Conservation (phyloP, 2,888 invertebrate genomes). For the Anodontia alba region DNA sequence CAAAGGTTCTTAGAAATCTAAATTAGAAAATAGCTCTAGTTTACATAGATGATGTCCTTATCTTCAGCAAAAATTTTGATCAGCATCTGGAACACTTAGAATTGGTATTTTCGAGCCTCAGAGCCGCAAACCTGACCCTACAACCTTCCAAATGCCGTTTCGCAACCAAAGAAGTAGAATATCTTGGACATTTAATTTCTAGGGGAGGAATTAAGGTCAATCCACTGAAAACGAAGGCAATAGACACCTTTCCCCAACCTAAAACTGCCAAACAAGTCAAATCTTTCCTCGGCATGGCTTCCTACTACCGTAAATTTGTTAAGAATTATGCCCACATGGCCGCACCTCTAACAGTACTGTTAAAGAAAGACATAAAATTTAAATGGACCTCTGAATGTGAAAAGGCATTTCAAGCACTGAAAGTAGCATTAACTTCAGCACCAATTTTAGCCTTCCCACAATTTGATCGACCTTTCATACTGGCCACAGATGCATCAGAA, state of each 20-base stretch:
- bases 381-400: slow-evolving; percentile 41
- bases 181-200: slow-evolving; percentile 47
- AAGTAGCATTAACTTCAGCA: slow-evolving; percentile 20
- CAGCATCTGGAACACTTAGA: slow-evolving; percentile 38
- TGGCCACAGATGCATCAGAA: slow-evolving; percentile 43
- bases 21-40: slow-evolving; percentile 48
- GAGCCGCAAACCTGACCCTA: slow-evolving; percentile 38
- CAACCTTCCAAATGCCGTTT: slow-evolving; percentile 55
- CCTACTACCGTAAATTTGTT: slow-evolving; percentile 44
- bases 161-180: slow-evolving; percentile 24
- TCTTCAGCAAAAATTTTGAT: slow-evolving; percentile 35
- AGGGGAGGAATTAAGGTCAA: slow-evolving; percentile 39
- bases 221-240: slow-evolving; percentile 24
- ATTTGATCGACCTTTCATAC: slow-evolving; percentile 29
- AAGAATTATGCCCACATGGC: slow-evolving; percentile 44
- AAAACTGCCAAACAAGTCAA: slow-evolving; percentile 26
- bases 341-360: slow-evolving; percentile 28
- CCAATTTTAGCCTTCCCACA: slow-evolving; percentile 47
- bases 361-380: slow-evolving; percentile 39
- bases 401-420: slow-evolving; percentile 27
- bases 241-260: slow-evolving; percentile 22
- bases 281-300: slow-evolving; percentile 33
- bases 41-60: slow-evolving; percentile 53
- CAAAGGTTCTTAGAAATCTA: slow-evolving; percentile 27
- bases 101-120: slow-evolving; percentile 36